These are phyloP conservation scores for Aleadryas rufinucha DNA, from an alignment of 2,113 vertebrate species.

Conservation along the genomic window DNA sequence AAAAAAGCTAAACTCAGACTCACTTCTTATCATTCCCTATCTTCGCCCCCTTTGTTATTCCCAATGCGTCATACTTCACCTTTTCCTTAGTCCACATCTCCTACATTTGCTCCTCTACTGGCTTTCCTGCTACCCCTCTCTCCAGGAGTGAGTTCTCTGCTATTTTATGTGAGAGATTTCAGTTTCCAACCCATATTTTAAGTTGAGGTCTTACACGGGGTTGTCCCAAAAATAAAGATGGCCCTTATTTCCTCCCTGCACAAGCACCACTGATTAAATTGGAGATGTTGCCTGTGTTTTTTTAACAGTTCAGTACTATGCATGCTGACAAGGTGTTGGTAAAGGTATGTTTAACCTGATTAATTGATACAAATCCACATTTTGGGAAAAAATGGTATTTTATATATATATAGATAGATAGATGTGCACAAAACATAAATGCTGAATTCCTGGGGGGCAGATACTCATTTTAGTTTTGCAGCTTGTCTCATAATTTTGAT, in stretches of 20 bases:
- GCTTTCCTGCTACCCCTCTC: background rate
- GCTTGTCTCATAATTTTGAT: background rate
- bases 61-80: slow-evolving; percentile 13
- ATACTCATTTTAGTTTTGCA: background rate
- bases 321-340: background rate
- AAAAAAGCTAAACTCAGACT: background rate
- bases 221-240: background rate
- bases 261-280: background rate
- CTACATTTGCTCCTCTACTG: background rate
- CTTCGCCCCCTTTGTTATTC: slow-evolving; percentile 25
- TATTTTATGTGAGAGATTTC: background rate
- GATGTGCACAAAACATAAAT: background rate
- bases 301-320: background rate
- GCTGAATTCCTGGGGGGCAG: background rate
- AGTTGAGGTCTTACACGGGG: background rate
- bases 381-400: background rate
- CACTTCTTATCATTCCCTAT: slow-evolving; percentile 30
- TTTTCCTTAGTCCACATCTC: slow-evolving; percentile 31
- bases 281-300: background rate
- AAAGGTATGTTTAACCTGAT: background rate
- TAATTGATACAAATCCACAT: background rate
- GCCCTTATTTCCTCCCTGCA: background rate
- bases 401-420: too few relatives aligned
- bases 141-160: background rate
- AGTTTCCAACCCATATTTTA: background rate